phyloP scores from a whole-genome alignment of 2,113 vertebrate genomes.

The Polypterus senegalus region DNA sequence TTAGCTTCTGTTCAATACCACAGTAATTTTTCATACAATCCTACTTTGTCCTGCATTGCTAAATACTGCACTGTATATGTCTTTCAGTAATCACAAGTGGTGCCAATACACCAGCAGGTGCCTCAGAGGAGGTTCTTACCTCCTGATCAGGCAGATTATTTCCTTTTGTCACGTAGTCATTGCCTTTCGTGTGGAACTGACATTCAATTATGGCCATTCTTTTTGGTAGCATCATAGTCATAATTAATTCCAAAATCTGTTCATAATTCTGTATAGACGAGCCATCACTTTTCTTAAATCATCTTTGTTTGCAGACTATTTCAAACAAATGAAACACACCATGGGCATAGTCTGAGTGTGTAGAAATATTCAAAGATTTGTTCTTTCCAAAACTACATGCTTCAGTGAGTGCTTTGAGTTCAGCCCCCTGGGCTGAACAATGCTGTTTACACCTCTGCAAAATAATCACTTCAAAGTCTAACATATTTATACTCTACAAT shows the following conservation, averaged over 20 bases:
- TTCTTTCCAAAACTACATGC: neutral
- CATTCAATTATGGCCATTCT: neutral
- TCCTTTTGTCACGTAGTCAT: neutral
- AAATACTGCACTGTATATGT: no score
- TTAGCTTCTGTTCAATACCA: no score
- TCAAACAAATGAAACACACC: neutral
- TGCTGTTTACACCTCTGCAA: neutral
- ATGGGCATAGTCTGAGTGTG: conserved; percentile 7
- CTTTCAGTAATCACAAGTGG: neutral
- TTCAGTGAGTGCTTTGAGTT: conserved; percentile 2
- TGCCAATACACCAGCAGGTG: neutral
- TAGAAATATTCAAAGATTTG: neutral
- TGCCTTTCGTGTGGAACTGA: neutral
- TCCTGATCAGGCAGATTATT: neutral
- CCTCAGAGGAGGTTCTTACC: neutral
- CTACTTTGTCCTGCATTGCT: no score
- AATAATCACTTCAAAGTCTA: neutral
- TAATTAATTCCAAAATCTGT: neutral
- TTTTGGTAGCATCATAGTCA: neutral
- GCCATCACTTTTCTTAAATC: neutral
- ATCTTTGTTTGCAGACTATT: neutral
- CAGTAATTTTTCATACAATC: no score
- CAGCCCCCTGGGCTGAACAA: conserved; percentile 3
- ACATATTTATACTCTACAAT: neutral
- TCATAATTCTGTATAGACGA: no score